Evolutionary conservation across 2,113 vertebrate species (phyloP), one percentile per base, ranked within the genome.

Genomic region (Cinclus mexicanus): DNA sequence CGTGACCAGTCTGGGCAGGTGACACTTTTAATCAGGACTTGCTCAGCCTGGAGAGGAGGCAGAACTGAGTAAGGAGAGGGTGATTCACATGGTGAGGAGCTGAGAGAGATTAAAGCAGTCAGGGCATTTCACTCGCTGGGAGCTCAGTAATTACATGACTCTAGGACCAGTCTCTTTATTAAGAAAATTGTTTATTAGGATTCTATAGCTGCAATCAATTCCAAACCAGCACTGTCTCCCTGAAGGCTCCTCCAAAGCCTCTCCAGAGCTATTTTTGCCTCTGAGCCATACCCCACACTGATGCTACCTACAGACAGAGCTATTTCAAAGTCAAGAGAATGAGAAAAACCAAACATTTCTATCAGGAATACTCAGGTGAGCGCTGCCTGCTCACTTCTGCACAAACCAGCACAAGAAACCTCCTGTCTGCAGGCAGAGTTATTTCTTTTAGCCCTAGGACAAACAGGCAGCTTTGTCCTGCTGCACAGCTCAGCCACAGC

Each of bases 1-100:
- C 1, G 11, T 6, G 2, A 14, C 57, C 33, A 3, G 50, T 2
- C 63, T 21, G 76, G 19, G 52, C 55, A 33, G 78, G 20, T 42
- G 52, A 29, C 41, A 42, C 44, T 13, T 79, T 5, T 4, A 55
- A 39, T 44, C 53, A 35, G 7, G 10, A 8, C 24, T 2, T 0
- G 12, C 10, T 42, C 8, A 25, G 53, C 42, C 24, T 10, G 6
- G 15, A 14, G 52, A 44, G 56, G 31, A 68, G 63, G 53, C 33
- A 64, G 70, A 19, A 65, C 39, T 21, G 44, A 11, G 0, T 1
- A 28, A 35, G 33, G 26, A 39, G 15, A 37, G 19, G 10, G 14
- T 9, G 75, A 18, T 2, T 9, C 33, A 33, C 24, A 6, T 0
- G 17, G 15, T 0, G 14, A 46, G 49, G 35, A n/a, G 12, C 50